Evolutionary conservation across 2,113 vertebrate genomes (phyloP), one percentile per base, ranked within the genome.

Genomic region (Grammatotria lemairii): DNA sequence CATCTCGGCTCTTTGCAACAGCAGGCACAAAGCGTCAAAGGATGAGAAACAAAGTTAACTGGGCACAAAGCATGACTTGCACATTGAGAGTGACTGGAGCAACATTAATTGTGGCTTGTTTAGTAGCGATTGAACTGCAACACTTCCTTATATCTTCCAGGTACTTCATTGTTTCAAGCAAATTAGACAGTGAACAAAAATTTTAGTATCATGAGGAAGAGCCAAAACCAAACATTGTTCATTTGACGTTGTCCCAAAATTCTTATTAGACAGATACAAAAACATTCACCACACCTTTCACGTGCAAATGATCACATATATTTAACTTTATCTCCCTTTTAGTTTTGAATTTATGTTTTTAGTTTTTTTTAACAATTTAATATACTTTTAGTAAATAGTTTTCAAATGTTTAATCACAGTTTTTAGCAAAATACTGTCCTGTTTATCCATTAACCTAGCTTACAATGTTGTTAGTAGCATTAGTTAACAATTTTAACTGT

Each of bases 31-130:
- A 92, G 93, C 81, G 28, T 49, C 78, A 83, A 85, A 92, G 93
- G 84, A 82, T 84, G 82, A 91, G 90, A 85, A 85, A 86, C 88
- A 90, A 91, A 91, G 92, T 91, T 81, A 82, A 86, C 73, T 8
- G 60, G 80, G 63, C 83, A 81, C 21, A 88, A 88, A 88, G 84
- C 88, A 89, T 95, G 94, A 95, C 94, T 95, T 90, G 92, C 87
- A 90, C 83, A 65, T 86, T 89, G 51, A 87, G 57, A 58, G 4
- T 28, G 23, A 65, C 26, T 7, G 73, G 12, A 40, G n/a, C 14
- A 54, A 19, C 83, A 58, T 45, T 19, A 68, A 42, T 51, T 45
- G 63, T 17, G 9, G 60, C 6, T 35, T 19, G 23, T 28, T 82
- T 63, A 7, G 49, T 5, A n/a, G 49, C 8, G 1, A 75, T 11